These are phyloP conservation scores for Hydraecia micacea DNA, from an alignment of 2,888 invertebrate species.

Conservation along the genomic window DNA sequence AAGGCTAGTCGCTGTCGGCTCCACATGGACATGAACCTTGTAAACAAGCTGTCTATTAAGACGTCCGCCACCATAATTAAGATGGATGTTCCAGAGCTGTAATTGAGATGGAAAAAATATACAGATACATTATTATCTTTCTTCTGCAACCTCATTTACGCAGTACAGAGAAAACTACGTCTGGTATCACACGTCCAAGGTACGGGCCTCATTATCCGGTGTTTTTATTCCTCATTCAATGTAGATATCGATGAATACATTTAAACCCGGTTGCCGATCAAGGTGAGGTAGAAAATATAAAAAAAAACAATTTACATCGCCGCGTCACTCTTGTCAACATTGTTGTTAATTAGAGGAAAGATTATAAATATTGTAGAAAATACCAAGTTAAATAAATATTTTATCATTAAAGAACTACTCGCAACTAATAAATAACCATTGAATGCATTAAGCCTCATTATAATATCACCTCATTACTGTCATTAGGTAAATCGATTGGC, in stretches of 20 bases:
- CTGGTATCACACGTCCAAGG: constrained; percentile 47
- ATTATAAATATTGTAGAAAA: constrained; percentile 24
- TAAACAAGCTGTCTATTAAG: constrained; percentile 47
- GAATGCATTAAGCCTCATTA: constrained; percentile 20
- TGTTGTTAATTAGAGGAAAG: constrained; percentile 48
- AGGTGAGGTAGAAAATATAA: constrained; percentile 56
- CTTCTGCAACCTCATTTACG: constrained; percentile 50
- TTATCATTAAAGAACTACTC: not conserved
- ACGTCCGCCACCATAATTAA: constrained; percentile 53
- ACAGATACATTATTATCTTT: constrained; percentile 29
- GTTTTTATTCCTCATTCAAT: constrained; percentile 64
- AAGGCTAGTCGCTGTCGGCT: constrained; percentile 36
- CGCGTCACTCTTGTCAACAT: constrained; percentile 23
- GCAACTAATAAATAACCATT: constrained; percentile 18
- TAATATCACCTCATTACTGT: constrained; percentile 37
- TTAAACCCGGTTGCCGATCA: constrained; percentile 58
- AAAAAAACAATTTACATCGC: constrained; percentile 46
- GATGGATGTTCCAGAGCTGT: constrained; percentile 38
- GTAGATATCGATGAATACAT: constrained; percentile 64
- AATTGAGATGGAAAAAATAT: constrained; percentile 38
- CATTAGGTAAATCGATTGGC: constrained; percentile 42
- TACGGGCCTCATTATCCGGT: constrained; percentile 59
- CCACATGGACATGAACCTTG: constrained; percentile 38
- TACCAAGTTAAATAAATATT: not conserved
- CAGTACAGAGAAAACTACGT: constrained; percentile 52